Percentiles rank a stretch among this genome's conserved stretches.
These are phyloP conservation scores for Meles meles DNA, from an alignment of 2,113 vertebrate species.

Conservation along the genomic window DNA sequence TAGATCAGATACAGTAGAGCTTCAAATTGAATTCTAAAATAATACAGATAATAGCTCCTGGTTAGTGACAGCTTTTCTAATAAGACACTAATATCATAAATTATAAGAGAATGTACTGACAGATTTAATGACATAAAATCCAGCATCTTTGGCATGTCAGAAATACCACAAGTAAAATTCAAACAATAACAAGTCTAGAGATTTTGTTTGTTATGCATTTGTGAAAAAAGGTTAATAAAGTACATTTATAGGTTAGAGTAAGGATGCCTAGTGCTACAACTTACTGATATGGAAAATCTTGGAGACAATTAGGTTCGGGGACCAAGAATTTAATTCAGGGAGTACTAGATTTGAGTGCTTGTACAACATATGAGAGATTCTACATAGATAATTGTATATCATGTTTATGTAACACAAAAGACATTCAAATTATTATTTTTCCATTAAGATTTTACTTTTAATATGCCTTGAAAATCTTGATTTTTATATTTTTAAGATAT, in stretches of 20 bases:
- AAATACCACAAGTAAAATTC: neutral
- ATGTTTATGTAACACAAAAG: neutral
- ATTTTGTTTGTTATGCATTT: neutral
- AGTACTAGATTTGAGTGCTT: neutral
- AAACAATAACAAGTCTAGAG: neutral
- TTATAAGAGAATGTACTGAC: neutral
- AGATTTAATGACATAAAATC: neutral
- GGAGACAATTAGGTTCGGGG: neutral
- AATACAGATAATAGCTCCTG: neutral
- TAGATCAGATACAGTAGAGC: neutral
- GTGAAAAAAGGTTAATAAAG: neutral
- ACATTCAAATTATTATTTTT: neutral
- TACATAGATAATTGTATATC: neutral
- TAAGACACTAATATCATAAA: neutral
- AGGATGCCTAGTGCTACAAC: neutral
- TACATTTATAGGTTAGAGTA: neutral
- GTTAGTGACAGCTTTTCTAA: neutral
- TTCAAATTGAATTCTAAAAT: neutral
- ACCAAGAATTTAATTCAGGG: neutral
- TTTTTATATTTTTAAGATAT: conserved; percentile 51
- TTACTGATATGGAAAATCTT: neutral
- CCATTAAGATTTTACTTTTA: conserved; percentile 59
- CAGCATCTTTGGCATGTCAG: neutral
- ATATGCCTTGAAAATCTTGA: conserved; percentile 45
- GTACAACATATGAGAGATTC: neutral